These are phyloP conservation scores for Caradrina clavipalpis DNA, from an alignment of 2,888 invertebrate species.

Conservation along the genomic window DNA sequence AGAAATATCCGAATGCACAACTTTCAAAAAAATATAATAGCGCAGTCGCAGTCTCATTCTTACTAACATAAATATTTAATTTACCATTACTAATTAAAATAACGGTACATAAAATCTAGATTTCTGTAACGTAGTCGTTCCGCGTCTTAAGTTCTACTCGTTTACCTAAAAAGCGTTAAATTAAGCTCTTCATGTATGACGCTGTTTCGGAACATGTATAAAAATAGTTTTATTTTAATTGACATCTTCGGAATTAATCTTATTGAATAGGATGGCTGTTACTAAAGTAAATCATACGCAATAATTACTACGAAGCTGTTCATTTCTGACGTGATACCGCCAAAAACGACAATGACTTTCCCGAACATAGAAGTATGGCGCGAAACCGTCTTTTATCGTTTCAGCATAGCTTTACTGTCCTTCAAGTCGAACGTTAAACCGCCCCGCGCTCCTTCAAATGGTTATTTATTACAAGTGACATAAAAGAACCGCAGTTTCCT, in stretches of 20 bases:
- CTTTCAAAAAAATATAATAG: conserved; percentile 4
- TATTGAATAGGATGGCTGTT: neutral
- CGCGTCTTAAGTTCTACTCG: conserved; percentile 3
- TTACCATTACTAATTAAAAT: conserved; percentile 10
- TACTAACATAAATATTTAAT: neutral
- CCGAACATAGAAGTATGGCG: conserved; percentile 81
- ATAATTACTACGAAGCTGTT: conserved; percentile 73
- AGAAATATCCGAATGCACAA: neutral
- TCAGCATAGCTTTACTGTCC: conserved; percentile 65
- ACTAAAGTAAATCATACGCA: neutral
- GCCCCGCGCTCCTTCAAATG: conserved; percentile 65
- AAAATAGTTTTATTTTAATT: conserved; percentile 12
- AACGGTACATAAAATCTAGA: conserved; percentile 17
- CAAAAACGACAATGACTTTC: conserved; percentile 81
- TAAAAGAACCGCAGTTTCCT: conserved; percentile 84
- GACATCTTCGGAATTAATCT: conserved; percentile 1
- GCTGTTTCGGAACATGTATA: conserved; percentile 9
- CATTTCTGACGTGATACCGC: conserved; percentile 77
- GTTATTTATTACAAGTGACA: conserved; percentile 76
- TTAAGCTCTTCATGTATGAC: conserved; percentile 14
- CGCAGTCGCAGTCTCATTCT: neutral
- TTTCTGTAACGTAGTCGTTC: conserved; percentile 14
- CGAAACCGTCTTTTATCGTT: conserved; percentile 80
- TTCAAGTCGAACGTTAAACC: conserved; percentile 68
- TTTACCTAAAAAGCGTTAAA: conserved; percentile 31